Base-by-base conservation (phyloP, 2,797 vertebrate genomes). In the Macropodus opercularis region DNA sequence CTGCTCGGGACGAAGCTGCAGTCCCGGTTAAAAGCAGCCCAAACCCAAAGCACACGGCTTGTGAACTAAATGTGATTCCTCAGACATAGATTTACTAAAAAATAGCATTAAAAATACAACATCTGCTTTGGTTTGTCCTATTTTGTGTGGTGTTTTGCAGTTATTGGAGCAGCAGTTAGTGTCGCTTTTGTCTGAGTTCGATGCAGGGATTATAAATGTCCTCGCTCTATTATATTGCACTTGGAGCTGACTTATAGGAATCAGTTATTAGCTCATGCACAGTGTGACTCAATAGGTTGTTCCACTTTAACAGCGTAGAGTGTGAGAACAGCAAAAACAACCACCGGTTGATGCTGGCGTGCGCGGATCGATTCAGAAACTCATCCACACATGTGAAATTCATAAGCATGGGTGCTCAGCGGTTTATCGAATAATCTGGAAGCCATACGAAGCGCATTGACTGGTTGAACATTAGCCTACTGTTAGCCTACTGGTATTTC, bases 361-460 rank as follows among this genome's bases (percentile, higher is more conserved):
- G 48, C n/a, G 8, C n/a, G 43, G 60, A 83, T 87, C 84, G 75
- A 87, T 85, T 11, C 27, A 69, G 15, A 64, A 78, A 74, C 32
- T 78, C 69, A 48, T 82, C 70, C 24, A 31, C 67, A 54, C 46
- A 26, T 6, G 57, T 23, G 21, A 49, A 63, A 78, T 74, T 77
- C 54, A 83, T 52, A 77, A 81, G n/a, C 34, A 73, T 50, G 7
- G 65, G 67, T 24, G 51, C 65, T 66, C 41, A 55, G 55, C 26
- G 46, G 48, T 76, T 84, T 85, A 88, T 86, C 57, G 80, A 77
- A 80, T 71, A 74, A 87, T 80, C 75, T 79, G 56, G 60, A 83
- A 81, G 42, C 41, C 72, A 87, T 75, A 69, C 85, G 38, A 38
- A 68, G 54, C 56, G 41, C 50, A 79, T 86, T 70, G 74, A 84